These are phyloP conservation scores for Porites lobata DNA, from an alignment of 92 coral and sea anemone genomes.

Conservation along the genomic window DNA sequence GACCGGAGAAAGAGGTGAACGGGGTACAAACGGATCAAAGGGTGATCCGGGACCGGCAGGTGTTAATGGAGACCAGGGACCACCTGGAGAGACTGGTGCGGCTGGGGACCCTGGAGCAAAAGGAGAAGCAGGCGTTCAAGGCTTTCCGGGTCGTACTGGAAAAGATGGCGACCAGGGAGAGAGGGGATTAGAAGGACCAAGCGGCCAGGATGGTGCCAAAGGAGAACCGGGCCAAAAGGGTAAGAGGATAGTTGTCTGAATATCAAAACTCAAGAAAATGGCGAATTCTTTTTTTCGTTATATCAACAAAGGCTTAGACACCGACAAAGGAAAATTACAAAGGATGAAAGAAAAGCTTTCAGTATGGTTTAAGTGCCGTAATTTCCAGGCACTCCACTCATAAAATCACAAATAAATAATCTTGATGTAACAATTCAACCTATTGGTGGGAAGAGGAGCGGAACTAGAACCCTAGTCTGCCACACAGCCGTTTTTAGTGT, in stretches of 20 bases:
- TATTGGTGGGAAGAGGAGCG: no score
- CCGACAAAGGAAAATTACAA: no score
- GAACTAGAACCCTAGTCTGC: no score
- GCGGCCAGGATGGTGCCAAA: constrained; percentile 40
- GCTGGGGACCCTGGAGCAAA: constrained; percentile 42
- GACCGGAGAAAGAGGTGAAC: constrained; percentile 47
- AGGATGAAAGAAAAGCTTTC: no score
- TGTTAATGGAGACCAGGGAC: constrained; percentile 48
- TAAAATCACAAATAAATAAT: no score
- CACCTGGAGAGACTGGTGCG: constrained; percentile 67
- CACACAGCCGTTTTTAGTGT: no score
- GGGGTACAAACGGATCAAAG: constrained; percentile 49
- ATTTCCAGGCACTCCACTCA: no score
- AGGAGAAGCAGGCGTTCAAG: constrained; percentile 11
- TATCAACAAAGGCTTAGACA: no score
- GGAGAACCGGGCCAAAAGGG: constrained; percentile 55
- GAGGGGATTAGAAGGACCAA: constrained; percentile 52
- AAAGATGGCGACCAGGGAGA: constrained; percentile 62
- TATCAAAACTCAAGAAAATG: no score
- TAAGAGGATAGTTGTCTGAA: not conserved
- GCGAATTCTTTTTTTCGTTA: no score
- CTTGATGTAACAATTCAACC: no score
- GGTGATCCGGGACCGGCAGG: constrained; percentile 71
- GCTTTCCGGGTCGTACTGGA: constrained; percentile 75
- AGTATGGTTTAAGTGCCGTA: no score